Base-by-base conservation (phyloP, 2,113 vertebrate species). In the cattle (Bos taurus) region DNA sequence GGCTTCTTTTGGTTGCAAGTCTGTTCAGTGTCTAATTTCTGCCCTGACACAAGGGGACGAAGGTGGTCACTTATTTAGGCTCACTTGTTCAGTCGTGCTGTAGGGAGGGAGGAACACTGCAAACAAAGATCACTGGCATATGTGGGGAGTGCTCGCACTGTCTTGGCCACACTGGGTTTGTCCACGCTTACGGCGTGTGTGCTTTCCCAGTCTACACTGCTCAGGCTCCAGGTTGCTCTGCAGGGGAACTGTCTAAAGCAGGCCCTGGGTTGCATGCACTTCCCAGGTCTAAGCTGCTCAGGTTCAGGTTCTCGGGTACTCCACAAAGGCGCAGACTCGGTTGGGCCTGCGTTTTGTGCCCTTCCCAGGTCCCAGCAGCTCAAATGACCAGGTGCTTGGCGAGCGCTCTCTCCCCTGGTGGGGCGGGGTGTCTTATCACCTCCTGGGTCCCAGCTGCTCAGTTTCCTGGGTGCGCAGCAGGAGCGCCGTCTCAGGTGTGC, bases 131-230 rank as follows among this genome's bases (percentile, higher is more conserved):
- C 33, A 5, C 33, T 67, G 64, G 17, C 16, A 0, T 67, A 4
- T n/a, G 64, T 67, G 33, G 33, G 64, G 33, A n/a, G 33, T 19
- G 33, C 16, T 5, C 2, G 2, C 64, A n/a, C 4, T 67, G 64
- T 19, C 64, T 67, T 0, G 33, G 33, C 8, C 33, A n/a, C 33
- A 19, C 16, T 67, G 64, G 16, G 16, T 19, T 67, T 67, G 33
- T 9, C 16, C 33, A 2, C 1, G 1, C 8, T n/a, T 8, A 19
- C 0, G 0, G 16, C 1, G 0, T 67, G 33, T 67, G 64, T 67
- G 16, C 64, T 67, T 67, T 67, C 33, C 33, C 16, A 2, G 8
- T n/a, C 33, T 67, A 19, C 33, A 67, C 64, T 67, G 64, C 33
- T 67, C 33, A n/a, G 8, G 62, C 33, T 67, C 62, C 33, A n/a